These are phyloP conservation scores for Theristus sp. DNA, from an alignment of 2,888 invertebrate genomes.

Conservation along the genomic window DNA sequence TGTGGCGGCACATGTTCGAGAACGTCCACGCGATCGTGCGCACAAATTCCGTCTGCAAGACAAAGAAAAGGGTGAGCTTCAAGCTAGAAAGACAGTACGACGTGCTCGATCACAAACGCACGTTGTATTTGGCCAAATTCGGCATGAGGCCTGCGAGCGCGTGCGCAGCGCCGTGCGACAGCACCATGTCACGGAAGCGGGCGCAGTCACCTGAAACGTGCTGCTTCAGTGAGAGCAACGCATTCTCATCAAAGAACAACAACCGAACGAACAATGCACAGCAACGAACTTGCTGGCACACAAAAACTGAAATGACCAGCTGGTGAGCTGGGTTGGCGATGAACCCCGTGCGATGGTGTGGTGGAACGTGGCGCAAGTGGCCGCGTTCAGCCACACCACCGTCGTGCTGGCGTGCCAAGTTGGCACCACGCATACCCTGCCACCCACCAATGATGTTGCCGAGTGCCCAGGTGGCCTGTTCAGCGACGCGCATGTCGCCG, in stretches of 20 bases:
- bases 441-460: conserved; percentile 88
- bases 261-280: no score
- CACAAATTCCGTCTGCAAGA: conserved; percentile 11
- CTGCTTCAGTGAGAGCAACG: no score
- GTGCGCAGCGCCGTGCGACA: conserved; percentile 44
- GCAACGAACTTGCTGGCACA: no score
- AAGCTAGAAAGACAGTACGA: neutral
- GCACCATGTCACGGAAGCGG: conserved; percentile 57
- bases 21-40: conserved; percentile 53
- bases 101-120: neutral
- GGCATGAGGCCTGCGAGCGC: neutral
- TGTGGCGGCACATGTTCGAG: conserved; percentile 89
- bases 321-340: no score
- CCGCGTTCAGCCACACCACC: no score
- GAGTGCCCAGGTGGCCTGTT: conserved; percentile 61
- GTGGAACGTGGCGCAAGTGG: no score
- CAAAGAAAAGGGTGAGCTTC: neutral
- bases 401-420: no score
- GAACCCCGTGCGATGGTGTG: no score
- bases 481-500: conserved; percentile 50
- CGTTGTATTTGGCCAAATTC: neutral
- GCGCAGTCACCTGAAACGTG: conserved; percentile 32
- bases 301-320: no score
- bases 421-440: no score
- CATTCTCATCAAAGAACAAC: no score